Base-by-base conservation (phyloP, 2,888 invertebrate genomes). In the Notocelia uddmanniana region DNA sequence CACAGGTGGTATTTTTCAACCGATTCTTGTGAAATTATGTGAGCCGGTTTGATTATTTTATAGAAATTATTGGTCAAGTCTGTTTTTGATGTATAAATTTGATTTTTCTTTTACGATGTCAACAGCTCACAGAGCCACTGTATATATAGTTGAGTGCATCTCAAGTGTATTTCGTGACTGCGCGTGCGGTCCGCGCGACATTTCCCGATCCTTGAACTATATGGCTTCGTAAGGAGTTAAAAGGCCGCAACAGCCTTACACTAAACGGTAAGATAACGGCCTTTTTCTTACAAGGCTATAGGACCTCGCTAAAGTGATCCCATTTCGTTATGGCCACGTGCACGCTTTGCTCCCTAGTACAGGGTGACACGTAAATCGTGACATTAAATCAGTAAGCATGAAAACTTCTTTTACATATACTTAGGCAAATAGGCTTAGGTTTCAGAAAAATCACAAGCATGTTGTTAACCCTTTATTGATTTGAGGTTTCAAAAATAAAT, bases 131-230 rank as follows among this genome's bases (percentile, higher is more conserved):
- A n/a, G n/a, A n/a, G n/a, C n/a, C n/a, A n/a, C n/a, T 13, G 37
- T 13, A 37, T 13, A 55, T n/a, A 55, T 15, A 55, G 26, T 26
- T 55, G n/a, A 55, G 50, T 63, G 62, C 62, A 62, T 62, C 26
- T 18, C 18, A 8, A 1, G n/a, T 8, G 15, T 58, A 18, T 10
- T n/a, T 63, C 62, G 62, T 63, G 62, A 63, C 31, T 34, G 5
- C 50, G 19, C 50, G 62, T 18, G 50, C 19, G 31, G 62, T 45
- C 60, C 48, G 10, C 11, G 6, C 62, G 62, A 50, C 31, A 63
- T 63, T 63, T 63, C 50, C 48, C 48, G n/a, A 50, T 50, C 62
- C 62, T 63, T 63, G 62, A 63, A 50, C 62, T 63, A 63, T 63
- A 63, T 63, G 18, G 15, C n/a, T 9, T 6, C 15, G 60, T 9